These are phyloP conservation scores for Agapornis canus DNA, from an alignment of 2,797 vertebrate species.

Conservation along the genomic window DNA sequence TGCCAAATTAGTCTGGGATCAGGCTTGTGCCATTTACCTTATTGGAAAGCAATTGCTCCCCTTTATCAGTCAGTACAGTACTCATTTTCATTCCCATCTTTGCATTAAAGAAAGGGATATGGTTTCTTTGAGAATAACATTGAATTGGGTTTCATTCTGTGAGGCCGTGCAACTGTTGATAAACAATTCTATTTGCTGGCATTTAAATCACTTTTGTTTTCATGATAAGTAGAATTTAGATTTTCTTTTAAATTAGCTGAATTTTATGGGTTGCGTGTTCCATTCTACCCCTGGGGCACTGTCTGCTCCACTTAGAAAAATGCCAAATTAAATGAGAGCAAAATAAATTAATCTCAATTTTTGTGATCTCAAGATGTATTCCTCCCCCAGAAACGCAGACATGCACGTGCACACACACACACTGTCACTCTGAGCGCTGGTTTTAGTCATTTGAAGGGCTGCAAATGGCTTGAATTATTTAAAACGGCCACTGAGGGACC, in stretches of 20 bases:
- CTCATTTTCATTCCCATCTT: conserved; percentile 58
- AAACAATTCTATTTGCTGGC: conserved; percentile 12
- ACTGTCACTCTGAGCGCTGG: neutral
- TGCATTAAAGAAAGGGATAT: conserved; percentile 14
- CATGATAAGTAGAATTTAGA: neutral
- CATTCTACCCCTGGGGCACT: neutral
- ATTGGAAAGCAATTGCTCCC: conserved; percentile 51
- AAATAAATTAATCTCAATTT: neutral
- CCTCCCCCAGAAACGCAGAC: neutral
- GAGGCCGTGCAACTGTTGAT: neutral
- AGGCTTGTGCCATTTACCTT: conserved; percentile 38
- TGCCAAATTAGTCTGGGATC: neutral
- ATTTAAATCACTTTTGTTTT: conserved; percentile 18
- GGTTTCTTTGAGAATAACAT: neutral
- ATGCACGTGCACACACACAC: fast-evolving
- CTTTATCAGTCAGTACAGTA: conserved; percentile 59
- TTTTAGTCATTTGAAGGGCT: neutral
- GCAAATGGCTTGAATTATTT: neutral
- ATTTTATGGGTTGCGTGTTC: neutral
- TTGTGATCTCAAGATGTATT: neutral
- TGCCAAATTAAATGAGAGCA: neutral
- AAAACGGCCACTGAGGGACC: neutral
- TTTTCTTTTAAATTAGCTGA: conserved; percentile 8
- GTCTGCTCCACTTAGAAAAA: neutral
- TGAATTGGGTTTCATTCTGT: conserved; percentile 18